Evolutionary conservation across 2,113 vertebrate species (phyloP).

Genomic region (Cnemophilus loriae): DNA sequence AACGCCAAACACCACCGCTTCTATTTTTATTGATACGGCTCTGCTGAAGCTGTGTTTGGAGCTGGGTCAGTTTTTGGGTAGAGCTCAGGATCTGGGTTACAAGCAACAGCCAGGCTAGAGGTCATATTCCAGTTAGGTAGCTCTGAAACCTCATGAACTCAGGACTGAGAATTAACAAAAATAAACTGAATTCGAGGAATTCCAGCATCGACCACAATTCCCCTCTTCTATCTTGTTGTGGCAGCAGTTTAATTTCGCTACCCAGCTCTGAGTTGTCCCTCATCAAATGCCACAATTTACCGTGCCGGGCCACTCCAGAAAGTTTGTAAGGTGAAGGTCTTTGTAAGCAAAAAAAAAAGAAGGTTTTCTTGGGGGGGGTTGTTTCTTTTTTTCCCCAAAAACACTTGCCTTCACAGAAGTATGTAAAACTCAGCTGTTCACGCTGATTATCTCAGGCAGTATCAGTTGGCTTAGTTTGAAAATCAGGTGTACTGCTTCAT

Average conservation of each 20-base stretch:
- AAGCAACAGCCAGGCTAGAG: background rate
- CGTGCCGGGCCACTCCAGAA: background rate
- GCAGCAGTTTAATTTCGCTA: background rate
- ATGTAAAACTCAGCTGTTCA: background rate
- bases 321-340: background rate
- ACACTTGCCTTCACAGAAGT: background rate
- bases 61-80: background rate
- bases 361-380: accelerated
- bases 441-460: background rate
- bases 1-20: background rate
- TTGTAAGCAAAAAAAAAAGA: accelerated
- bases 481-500: slow-evolving; percentile 61
- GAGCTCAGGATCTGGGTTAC: background rate
- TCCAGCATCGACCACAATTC: background rate
- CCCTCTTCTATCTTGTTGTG: background rate
- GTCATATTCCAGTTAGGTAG: background rate
- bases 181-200: background rate
- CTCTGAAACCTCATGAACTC: background rate
- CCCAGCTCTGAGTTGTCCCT: background rate
- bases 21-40: background rate
- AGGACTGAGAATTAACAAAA: background rate
- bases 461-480: slow-evolving; percentile 44
- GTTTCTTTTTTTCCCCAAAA: background rate
- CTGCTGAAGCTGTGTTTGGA: background rate
- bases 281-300: background rate